Base-by-base conservation (phyloP, 2,113 vertebrate genomes). In the Emydura subglobosa region DNA sequence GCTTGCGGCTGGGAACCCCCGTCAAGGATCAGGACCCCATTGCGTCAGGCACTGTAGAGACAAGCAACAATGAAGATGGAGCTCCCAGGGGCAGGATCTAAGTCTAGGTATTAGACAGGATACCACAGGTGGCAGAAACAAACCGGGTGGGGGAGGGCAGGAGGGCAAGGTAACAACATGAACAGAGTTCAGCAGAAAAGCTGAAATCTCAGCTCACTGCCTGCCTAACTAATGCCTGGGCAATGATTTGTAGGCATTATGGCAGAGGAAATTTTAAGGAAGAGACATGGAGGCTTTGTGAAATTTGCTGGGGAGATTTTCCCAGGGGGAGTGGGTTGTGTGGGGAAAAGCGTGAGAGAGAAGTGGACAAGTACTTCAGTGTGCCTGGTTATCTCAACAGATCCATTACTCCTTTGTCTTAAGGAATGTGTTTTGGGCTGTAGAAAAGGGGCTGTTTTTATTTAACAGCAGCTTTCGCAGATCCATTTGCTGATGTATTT, bases 391-490 rank as follows among this genome's bases (percentile, higher is more conserved):
- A 88, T 68, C 57, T 90, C 85, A 86, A 80, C 0, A 2, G 93
- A 86, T 61, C 82, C 34, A 9, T 89, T 65, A 34, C 14, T 86
- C 47, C 92, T 47, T 83, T 22, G 44, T 42, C 82, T 42, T 49
- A 21, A 14, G 49, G 57, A 79, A 29, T 42, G 27, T 8, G 74
- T 68, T 65, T 79, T 55, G 76, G 24, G 61, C 49, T 68, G 57
- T 24, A 47, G n/a, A 92, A 88, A 10, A 47, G n/a, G 79, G 81
- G 90, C 22, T 47, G 78, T 80, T 93, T 82, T 29, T 72, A 61
- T 93, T 95, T 87, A 49, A 79, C 94, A 95, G 84, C 94, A 93
- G 79, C 88, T 93, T 14, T 6, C 42, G 31, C 87, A 86, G 50
- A 78, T 94, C 87, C 84, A 72, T 87, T 92, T 83, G 88, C 25